Evolutionary conservation across 2,797 vertebrate species (phyloP), one percentile per base, ranked within the genome.

Genomic region (Crocidura indochinensis): DNA sequence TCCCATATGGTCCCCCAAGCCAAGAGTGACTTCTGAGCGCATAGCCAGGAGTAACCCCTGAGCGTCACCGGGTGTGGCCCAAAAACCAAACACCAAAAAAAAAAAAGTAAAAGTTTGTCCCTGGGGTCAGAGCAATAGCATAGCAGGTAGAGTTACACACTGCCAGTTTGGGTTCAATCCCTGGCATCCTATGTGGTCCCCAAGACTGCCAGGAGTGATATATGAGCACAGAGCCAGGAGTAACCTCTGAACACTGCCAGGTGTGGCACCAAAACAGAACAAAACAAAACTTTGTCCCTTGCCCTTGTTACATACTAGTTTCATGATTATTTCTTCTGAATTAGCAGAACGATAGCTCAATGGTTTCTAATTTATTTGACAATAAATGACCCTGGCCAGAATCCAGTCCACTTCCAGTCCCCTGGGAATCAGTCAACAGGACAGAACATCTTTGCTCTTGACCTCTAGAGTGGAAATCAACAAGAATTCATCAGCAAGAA

Each of bases 341-440:
- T 73, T 88, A 90, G 86, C 88, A 82, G 44, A 94, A 76, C 73
- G 56, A 60, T 91, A 71, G 44, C 64, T 29, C 38, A 1, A 76
- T 84, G 79, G 92, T 93, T 94, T 96, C 95, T 93, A 90, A 87
- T 95, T 95, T 95, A 94, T 91, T 93, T 51, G 29, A 78, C 86
- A 91, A 95, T 81, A 92, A 94, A 95, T 86, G 90, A n/a, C 38
- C 69, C 47, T 95, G 94, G 93, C 94, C 71, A 84, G 87, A 95
- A 90, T 93, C 92, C 95, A 92, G 82, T 68, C 88, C 85, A 93
- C 92, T 93, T 91, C 88, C 74, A 47, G 80, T 71, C 86, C 31
- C 69, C 68, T 74, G 91, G 51, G 90, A 90, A 79, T 68, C 89
- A 0, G 0, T 93, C 76, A 51, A 80, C 74, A 86, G 80, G 93